Conservation (phyloP, 64 coral and sea anemone species). For the Actinia equina region DNA sequence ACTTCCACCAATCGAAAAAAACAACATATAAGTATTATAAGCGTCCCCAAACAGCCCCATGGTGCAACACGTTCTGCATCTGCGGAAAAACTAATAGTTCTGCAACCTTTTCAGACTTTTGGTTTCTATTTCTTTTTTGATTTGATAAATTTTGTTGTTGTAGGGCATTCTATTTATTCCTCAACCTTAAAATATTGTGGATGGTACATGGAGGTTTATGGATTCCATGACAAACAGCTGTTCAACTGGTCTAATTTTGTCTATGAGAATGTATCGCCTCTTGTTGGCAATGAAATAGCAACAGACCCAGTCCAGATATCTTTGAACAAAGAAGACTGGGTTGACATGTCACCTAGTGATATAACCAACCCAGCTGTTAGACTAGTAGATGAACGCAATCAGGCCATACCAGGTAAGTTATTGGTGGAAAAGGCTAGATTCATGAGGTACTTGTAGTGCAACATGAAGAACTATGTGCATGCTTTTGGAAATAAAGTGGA, state of each 20-base stretch:
- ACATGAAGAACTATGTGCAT: too few relatives aligned
- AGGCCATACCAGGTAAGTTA: not conserved
- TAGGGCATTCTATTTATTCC: conserved; percentile 49
- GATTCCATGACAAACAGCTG: conserved; percentile 26
- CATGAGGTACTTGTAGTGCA: too few relatives aligned
- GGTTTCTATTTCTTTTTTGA: not conserved
- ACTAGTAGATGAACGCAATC: conserved; percentile 36
- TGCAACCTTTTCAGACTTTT: too few relatives aligned
- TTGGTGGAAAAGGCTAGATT: too few relatives aligned
- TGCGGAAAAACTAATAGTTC: too few relatives aligned
- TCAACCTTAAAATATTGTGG: conserved; percentile 50
- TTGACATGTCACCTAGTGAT: conserved; percentile 37
- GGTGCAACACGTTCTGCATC: too few relatives aligned
- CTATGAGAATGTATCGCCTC: conserved; percentile 40
- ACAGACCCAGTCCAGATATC: conserved; percentile 41
- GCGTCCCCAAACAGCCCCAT: too few relatives aligned
- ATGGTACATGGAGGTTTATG: conserved; percentile 50
- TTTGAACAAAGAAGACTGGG: conserved; percentile 31
- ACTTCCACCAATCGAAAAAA: too few relatives aligned
- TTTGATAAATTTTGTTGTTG: not conserved
- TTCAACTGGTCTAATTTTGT: conserved; percentile 57
- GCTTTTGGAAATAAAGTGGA: too few relatives aligned
- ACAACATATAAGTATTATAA: too few relatives aligned
- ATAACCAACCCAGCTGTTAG: conserved; percentile 27
- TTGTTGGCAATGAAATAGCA: conserved; percentile 34